Evolutionary conservation across 1,140 invertebrate species (phyloP).

Genomic region (Trichonephila clavata): DNA sequence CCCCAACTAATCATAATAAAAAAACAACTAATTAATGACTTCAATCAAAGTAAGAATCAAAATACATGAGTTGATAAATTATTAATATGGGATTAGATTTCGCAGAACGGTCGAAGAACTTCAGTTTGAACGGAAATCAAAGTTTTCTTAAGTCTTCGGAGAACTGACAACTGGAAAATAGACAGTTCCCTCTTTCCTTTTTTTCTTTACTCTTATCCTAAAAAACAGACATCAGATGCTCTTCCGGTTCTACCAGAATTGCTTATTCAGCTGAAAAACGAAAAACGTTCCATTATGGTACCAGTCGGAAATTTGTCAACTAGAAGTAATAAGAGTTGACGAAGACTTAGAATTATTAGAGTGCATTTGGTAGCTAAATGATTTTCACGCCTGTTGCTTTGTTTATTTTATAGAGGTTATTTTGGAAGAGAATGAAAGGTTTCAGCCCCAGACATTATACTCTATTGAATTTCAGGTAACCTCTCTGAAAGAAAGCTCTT

Average conservation of each 20-base stretch:
- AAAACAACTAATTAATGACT: no score
- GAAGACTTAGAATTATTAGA: background rate
- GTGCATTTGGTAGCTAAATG: background rate
- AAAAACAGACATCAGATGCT: background rate
- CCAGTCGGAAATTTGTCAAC: background rate
- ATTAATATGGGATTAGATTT: background rate
- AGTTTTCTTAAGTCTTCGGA: background rate
- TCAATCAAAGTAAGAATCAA: background rate
- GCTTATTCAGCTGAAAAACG: constrained; percentile 33
- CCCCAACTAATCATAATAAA: no score
- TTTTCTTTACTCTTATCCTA: background rate
- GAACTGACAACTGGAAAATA: background rate
- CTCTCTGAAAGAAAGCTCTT: no score
- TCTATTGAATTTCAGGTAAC: no score
- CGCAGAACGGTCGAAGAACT: background rate
- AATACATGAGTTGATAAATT: background rate
- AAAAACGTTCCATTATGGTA: background rate
- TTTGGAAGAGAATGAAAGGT: background rate
- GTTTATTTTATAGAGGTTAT: background rate
- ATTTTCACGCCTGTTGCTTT: background rate
- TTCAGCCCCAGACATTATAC: no score
- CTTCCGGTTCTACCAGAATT: constrained; percentile 28
- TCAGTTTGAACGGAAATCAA: background rate
- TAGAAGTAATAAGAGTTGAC: constrained; percentile 12
- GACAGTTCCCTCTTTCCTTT: background rate